These are phyloP conservation scores for Ditylenchus weischeri DNA, from an alignment of 2,888 invertebrate genomes.

Conservation along the genomic window DNA sequence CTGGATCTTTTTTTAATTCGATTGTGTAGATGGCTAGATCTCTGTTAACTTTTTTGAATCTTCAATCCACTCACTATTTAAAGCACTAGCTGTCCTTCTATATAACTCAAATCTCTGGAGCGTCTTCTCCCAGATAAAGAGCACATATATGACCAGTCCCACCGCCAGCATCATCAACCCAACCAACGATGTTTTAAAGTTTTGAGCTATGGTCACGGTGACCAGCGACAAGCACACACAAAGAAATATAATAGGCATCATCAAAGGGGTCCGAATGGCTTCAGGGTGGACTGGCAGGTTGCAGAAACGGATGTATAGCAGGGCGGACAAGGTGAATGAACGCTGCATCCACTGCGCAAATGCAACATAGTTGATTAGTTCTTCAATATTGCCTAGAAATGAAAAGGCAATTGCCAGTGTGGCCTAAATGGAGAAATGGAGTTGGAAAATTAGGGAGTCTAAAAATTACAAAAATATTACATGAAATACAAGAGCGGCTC, in stretches of 20 bases:
- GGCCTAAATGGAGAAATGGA: constrained; percentile 12
- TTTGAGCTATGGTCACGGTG: constrained; percentile 44
- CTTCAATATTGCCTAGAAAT: constrained; percentile 46
- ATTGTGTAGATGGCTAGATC: too few species aligned
- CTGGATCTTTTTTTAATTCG: too few species aligned
- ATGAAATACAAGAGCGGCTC: constrained; percentile 52
- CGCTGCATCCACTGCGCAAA: constrained; percentile 57
- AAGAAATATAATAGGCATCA: constrained; percentile 53
- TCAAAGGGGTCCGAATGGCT: constrained; percentile 39
- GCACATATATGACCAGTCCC: constrained; percentile 11
- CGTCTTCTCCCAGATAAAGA: constrained; percentile 34
- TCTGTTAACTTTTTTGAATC: too few species aligned
- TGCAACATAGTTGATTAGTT: constrained; percentile 49
- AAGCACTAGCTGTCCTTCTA: constrained; percentile 1
- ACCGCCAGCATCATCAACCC: constrained; percentile 18
- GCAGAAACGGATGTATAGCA: constrained; percentile 49
- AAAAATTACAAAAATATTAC: constrained; percentile 35
- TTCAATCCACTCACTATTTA: constrained; percentile 28
- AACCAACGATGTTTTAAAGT: constrained; percentile 34
- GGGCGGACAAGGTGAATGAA: constrained; percentile 52
- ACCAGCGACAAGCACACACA: constrained; percentile 42
- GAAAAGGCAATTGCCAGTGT: constrained; percentile 47
- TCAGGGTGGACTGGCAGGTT: constrained; percentile 44
- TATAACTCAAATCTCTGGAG: constrained; percentile 27
- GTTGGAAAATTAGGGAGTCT: neutral